Conservation (phyloP, 2,888 invertebrate species). For the Cerastis leucographa region DNA sequence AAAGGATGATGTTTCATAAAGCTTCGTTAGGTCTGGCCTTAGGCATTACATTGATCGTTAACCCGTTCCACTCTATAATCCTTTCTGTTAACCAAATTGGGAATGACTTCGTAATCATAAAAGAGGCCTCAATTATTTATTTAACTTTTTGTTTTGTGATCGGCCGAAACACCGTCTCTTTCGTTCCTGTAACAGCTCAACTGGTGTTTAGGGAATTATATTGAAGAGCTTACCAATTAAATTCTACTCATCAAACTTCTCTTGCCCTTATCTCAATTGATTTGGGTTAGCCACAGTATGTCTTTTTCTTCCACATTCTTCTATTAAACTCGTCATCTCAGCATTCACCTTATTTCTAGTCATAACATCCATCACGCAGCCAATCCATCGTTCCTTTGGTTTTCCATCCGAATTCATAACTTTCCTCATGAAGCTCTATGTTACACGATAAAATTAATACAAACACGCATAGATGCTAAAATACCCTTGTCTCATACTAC, state of each 20-base stretch:
- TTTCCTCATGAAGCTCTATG: neutral
- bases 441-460: neutral
- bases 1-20: conserved; percentile 48
- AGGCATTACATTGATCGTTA: conserved; percentile 50
- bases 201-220: neutral
- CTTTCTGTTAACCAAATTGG: conserved; percentile 13
- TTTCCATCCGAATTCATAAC: neutral
- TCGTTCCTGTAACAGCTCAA: neutral
- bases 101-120: conserved; percentile 4
- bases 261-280: neutral
- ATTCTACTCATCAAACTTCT: neutral
- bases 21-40: conserved; percentile 59
- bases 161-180: neutral
- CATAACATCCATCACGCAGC: neutral
- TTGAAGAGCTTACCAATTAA: neutral
- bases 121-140: conserved; percentile 23
- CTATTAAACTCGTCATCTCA: neutral
- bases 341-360: neutral
- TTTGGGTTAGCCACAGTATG: neutral
- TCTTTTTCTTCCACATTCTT: neutral
- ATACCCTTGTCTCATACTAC: no score
- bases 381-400: neutral
- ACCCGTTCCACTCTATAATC: conserved; percentile 51
- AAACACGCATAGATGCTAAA: neutral
- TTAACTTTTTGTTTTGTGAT: neutral